Base-by-base conservation (phyloP, 2,113 vertebrate genomes). In the Nansenia antarctica region DNA sequence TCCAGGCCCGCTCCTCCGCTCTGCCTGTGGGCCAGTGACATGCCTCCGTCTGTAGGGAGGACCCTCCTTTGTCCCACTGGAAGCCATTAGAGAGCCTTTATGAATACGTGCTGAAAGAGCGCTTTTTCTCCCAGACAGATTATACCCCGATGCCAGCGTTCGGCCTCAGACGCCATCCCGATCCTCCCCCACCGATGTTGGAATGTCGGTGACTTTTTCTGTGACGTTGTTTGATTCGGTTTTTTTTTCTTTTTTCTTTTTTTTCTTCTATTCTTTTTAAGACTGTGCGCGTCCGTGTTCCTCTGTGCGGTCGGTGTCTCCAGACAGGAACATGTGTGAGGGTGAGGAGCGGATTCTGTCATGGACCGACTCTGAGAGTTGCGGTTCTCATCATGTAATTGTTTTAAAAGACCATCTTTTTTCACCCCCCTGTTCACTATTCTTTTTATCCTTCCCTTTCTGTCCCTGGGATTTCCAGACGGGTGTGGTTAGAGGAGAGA, bases 11-110 rank as follows among this genome's bases (percentile, higher is more conserved):
- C 69, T 76, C 61, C 66, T 69, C 65, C 71, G 68, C 78, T 82
- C 77, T 70, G 84, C 85, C 82, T 75, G 82, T 87, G 85, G 86
- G 84, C 76, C 81, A 86, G 85, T 84, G 85, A 90, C 88, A 87
- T 87, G 85, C 87, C 85, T 86, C 77, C 66, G 77, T 87, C 81
- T 86, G 80, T 82, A 81, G 70, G 85, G 82, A 85, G 75, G 74
- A 76, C 82, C 84, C 76, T 75, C 18, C 26, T 8, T 60, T 37
- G 82, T 92, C 90, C 90, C 89, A 75, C 77, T 84, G 89, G 91
- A 91, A 86, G 84, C 88, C 90, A 92, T 92, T 93, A 92, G 85
- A 85, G 83, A 87, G 81, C 77, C 88, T 91, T 90, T 90, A 88
- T 90, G 88, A 92, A 90, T 86, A 88, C 85, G 80, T 87, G 85